Conservation (phyloP, 2,113 vertebrate genomes). For the Nycticryphes semicollaris region DNA sequence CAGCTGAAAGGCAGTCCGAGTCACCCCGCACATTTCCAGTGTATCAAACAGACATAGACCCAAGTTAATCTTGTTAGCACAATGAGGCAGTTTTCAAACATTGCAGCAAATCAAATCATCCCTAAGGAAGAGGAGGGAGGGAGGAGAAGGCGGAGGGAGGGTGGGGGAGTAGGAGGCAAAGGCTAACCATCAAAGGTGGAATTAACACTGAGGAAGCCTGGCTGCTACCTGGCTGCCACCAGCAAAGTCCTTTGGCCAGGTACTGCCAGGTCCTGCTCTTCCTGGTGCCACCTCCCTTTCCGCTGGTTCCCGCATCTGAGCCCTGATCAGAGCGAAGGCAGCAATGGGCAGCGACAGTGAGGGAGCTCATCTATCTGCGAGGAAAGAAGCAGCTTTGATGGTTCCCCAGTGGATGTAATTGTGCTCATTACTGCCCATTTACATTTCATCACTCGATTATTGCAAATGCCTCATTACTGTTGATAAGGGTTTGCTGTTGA, state of each 20-base stretch:
- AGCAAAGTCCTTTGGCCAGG: slow-evolving; percentile 1
- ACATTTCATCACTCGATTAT: slow-evolving; percentile 93
- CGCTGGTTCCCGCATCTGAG: not conserved
- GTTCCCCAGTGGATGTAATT: slow-evolving; percentile 86
- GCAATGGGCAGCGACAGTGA: slow-evolving; percentile 64
- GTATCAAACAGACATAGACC: slow-evolving; percentile 83
- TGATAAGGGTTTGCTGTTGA: slow-evolving; percentile 76
- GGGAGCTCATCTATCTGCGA: slow-evolving; percentile 80
- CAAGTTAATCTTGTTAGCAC: slow-evolving; percentile 87
- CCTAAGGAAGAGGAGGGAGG: slow-evolving; percentile 73
- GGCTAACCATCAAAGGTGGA: slow-evolving; percentile 75
- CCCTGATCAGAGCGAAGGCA: not conserved
- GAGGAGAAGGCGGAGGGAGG: slow-evolving; percentile 16
- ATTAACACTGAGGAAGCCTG: slow-evolving; percentile 67
- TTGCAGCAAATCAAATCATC: slow-evolving; percentile 88
- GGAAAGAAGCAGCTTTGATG: slow-evolving; percentile 79
- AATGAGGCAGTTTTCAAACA: slow-evolving; percentile 88
- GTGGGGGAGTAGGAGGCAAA: not conserved
- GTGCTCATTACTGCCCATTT: slow-evolving; percentile 93
- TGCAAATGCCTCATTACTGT: slow-evolving; percentile 83
- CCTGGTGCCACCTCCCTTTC: not conserved
- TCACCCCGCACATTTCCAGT: slow-evolving; percentile 83
- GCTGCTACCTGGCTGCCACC: slow-evolving; percentile 63
- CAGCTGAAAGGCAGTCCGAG: slow-evolving; percentile 79
- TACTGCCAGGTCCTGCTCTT: not conserved